phyloP scores from a whole-genome alignment of 2,888 invertebrate species.

The Athalia rosae region DNA sequence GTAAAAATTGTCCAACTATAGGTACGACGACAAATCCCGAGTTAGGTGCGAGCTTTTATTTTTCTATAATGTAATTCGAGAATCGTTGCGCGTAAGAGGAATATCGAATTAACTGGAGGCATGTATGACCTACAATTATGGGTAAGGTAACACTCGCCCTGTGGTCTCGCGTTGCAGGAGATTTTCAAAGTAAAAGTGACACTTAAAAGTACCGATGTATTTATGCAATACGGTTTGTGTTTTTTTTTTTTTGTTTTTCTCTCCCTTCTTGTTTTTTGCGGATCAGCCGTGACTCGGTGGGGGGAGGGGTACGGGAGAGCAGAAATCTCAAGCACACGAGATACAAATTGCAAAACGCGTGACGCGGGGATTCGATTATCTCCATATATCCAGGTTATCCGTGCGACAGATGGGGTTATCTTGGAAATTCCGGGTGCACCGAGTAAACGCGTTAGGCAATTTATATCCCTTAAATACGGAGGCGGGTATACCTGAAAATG shows the following conservation, averaged over 20 bases:
- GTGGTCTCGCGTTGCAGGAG: conserved; percentile 34
- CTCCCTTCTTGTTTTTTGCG: too few relatives aligned
- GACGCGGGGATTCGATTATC: too few relatives aligned
- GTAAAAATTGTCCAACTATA: too few relatives aligned
- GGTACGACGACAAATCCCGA: conserved; percentile 2
- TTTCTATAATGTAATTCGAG: conserved; percentile 32
- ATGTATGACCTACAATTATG: conserved; percentile 43
- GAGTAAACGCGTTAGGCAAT: not conserved
- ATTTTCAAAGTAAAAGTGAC: conserved; percentile 41
- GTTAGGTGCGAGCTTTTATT: not conserved
- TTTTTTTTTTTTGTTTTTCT: too few relatives aligned
- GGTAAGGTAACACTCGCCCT: conserved; percentile 39
- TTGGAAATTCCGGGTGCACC: not conserved
- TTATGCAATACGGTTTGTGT: too few relatives aligned
- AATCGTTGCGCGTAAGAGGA: conserved; percentile 20
- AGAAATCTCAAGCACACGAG: too few relatives aligned
- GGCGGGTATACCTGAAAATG: not conserved
- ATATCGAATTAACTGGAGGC: conserved; percentile 37
- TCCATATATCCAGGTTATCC: too few relatives aligned
- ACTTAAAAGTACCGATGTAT: not conserved
- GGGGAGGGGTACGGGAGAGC: too few relatives aligned
- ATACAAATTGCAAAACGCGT: too few relatives aligned
- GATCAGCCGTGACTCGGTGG: too few relatives aligned
- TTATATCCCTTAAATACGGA: conserved; percentile 28
- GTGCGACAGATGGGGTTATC: too few relatives aligned